Evolutionary conservation across 1,140 invertebrate species (phyloP).

Genomic region (Megathymus violae): DNA sequence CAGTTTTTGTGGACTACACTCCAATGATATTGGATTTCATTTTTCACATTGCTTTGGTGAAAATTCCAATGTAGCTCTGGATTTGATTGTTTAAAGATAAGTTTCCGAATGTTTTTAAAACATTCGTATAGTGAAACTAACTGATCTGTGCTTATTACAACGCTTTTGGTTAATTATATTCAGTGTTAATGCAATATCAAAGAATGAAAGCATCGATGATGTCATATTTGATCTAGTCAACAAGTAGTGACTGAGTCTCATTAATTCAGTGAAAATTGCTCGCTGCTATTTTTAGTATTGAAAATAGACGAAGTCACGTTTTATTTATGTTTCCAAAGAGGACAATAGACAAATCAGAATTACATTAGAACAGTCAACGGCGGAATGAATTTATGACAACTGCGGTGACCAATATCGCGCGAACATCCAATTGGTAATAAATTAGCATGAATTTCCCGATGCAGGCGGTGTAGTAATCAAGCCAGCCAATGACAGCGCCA

Average conservation of each 20-base stretch:
- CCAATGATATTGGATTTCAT: too few species aligned
- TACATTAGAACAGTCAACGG: constrained; percentile 46
- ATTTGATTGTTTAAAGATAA: too few species aligned
- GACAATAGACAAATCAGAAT: constrained; percentile 35
- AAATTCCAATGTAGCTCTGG: too few species aligned
- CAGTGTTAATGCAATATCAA: too few species aligned
- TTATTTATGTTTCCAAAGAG: neutral
- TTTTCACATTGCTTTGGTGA: too few species aligned
- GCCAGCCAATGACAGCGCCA: constrained; percentile 61
- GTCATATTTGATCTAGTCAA: neutral
- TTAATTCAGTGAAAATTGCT: neutral
- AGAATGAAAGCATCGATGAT: too few species aligned
- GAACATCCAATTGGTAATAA: constrained; percentile 51
- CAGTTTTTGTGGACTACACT: too few species aligned
- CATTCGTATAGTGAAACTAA: too few species aligned
- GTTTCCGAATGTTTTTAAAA: too few species aligned
- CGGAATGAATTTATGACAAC: constrained; percentile 58
- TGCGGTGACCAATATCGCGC: constrained; percentile 48
- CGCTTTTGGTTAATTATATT: too few species aligned
- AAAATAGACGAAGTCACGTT: too few species aligned
- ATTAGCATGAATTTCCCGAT: constrained; percentile 63
- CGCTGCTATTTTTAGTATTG: neutral
- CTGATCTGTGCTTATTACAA: too few species aligned
- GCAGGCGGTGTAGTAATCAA: constrained; percentile 67
- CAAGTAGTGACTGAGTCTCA: neutral